Conservation (phyloP, 2,113 vertebrate genomes). For the Mastomys coucha region DNA sequence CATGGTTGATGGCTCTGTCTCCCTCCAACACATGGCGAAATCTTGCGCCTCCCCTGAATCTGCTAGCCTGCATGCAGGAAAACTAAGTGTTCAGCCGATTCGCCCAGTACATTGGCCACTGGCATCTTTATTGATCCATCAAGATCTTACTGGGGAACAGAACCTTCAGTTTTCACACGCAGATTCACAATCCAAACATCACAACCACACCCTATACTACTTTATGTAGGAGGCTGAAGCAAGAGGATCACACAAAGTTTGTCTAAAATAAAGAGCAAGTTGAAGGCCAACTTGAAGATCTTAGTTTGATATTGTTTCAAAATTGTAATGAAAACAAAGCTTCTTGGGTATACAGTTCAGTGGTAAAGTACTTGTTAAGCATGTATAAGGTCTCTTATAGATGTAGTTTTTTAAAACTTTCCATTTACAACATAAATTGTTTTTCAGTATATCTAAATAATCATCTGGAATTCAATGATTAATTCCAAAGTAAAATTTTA, state of each 20-base stretch:
- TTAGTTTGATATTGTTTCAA: not conserved
- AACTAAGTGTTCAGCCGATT: no score
- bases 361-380: not conserved
- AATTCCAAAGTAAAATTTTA: not conserved
- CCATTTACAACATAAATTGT: not conserved
- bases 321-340: not conserved
- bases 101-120: no score
- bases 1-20: no score
- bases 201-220: not conserved
- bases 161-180: no score
- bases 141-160: no score
- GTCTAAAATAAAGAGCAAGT: not conserved
- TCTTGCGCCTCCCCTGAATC: no score
- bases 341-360: not conserved
- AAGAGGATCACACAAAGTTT: not conserved
- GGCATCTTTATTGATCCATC: no score
- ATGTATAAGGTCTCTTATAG: not conserved
- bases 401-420: not conserved
- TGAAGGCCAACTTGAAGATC: not conserved
- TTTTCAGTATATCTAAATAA: not conserved
- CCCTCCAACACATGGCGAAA: no score
- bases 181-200: no score
- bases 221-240: not conserved
- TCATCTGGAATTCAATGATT: not conserved
- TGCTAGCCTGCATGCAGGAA: no score